Base-by-base conservation (phyloP, 30 jellyfish, hydroid and myxozoan species). In the Hydractinia echinata region DNA sequence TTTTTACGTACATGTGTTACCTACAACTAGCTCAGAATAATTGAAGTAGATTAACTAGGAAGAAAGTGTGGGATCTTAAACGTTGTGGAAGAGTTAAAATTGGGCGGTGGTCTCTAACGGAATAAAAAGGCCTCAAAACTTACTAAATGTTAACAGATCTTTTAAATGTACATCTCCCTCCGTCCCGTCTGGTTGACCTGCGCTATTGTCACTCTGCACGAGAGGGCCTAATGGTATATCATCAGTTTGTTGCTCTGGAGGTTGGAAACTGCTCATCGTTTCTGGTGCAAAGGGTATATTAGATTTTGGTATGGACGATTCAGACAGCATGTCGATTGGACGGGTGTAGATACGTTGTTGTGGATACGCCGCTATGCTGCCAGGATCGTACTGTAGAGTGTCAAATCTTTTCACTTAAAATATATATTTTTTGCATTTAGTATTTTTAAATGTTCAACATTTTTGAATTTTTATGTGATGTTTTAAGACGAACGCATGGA, bases 141-240 rank as follows among this genome's bases (percentile, higher is more conserved):
- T 55, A 77, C 85, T 77, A 4, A 77, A 77, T 10, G 85, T 52
- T 55, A 77, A 55, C 53, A 77, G 60, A 60, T 77, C 85, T 30
- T 77, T 77, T 54, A 77, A 44, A 11, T 62, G 61, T 18, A 77
- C 77, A 60, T 77, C 66, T 15, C 85, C 85, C n/a, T 72, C 81
- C 66, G 21, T 76, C 73, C 21, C 55, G 10, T 77, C 66, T 8
- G 81, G 61, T 53, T 61, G 62, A 8, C 52, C 81, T 8, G 19
- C 60, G 16, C 62, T 68, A 76, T 11, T 77, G n/a, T 77, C 85
- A 51, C 18, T 64, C 18, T 64, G 74, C 1, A 64, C 74, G 3
- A 77, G 66, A 11, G 85, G 85, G 5, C 85, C 85, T 44, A 77
- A 44, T 3, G 85, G 85, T 10, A 77, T 77, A 49, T 77, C 85